A percentile compares a stretch with the other conserved stretches of the same genome.
Evolutionary conservation across 2,797 vertebrate species (phyloP).

Genomic region (Rhyacichthys aspro): DNA sequence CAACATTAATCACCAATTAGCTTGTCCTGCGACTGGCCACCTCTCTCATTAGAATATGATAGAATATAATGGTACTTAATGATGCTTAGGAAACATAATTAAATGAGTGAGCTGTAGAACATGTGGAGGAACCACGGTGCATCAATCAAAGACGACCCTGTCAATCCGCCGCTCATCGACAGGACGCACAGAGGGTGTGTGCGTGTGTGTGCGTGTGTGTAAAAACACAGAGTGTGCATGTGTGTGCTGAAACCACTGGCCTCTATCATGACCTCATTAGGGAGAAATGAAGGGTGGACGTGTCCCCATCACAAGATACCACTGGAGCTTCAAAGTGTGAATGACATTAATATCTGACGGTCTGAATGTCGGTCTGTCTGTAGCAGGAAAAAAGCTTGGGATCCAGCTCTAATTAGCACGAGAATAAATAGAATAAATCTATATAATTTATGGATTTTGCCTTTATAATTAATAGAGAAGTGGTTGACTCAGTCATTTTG

Average conservation of each 20-base stretch:
- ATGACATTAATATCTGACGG: slow-evolving; percentile 70
- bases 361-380: slow-evolving; percentile 59
- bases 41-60: slow-evolving; percentile 97
- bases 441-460: slow-evolving; percentile 77
- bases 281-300: slow-evolving; percentile 79
- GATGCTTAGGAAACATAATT: slow-evolving; percentile 91
- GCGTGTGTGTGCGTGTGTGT: slow-evolving; percentile 18
- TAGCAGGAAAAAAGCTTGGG: slow-evolving; percentile 42
- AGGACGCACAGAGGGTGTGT: slow-evolving; percentile 16
- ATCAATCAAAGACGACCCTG: slow-evolving; percentile 84
- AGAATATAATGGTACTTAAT: slow-evolving; percentile 98
- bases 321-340: slow-evolving; percentile 71
- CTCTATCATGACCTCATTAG: slow-evolving; percentile 81
- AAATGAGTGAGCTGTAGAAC: slow-evolving; percentile 85
- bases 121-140: slow-evolving; percentile 75
- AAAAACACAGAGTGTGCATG: slow-evolving; percentile 35
- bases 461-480: slow-evolving; percentile 72
- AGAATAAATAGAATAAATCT: slow-evolving; percentile 75
- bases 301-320: slow-evolving; percentile 75
- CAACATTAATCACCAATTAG: slow-evolving; percentile 99
- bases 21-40: slow-evolving; percentile 93
- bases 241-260: slow-evolving; percentile 66
- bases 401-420: slow-evolving; percentile 70
- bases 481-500: slow-evolving; percentile 2
- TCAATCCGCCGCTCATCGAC: slow-evolving; percentile 67